Conservation (phyloP, 2,888 invertebrate species). For the Mythimna vitellina region DNA sequence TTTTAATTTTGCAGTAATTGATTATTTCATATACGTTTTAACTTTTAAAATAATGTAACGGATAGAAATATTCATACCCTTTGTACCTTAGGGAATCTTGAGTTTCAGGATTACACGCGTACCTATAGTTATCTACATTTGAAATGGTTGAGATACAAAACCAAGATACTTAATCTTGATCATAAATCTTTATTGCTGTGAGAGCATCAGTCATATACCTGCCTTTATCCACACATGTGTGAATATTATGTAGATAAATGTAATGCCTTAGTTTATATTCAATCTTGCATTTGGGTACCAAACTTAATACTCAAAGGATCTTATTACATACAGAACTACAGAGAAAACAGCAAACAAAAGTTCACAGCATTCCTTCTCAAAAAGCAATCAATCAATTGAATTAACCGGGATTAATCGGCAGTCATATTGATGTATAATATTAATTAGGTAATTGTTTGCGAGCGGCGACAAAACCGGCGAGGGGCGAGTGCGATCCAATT, state of each 20-base stretch:
- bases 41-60: not conserved
- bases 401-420: conserved; percentile 20
- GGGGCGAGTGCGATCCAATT: conserved; percentile 65
- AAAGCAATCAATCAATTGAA: conserved; percentile 39
- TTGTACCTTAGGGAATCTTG: not conserved
- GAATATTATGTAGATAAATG: too few relatives aligned
- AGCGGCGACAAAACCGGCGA: conserved; percentile 46
- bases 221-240: not conserved
- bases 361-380: conserved; percentile 4
- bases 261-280: not conserved
- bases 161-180: not conserved
- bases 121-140: not conserved
- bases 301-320: not conserved
- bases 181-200: conserved; percentile 14
- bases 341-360: conserved; percentile 21
- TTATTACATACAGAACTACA: not conserved
- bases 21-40: not conserved
- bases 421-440: conserved; percentile 50
- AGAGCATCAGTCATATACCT: conserved; percentile 1
- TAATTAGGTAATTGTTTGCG: conserved; percentile 67
- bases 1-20: conserved; percentile 21
- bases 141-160: not conserved
- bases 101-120: not conserved
- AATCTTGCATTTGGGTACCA: not conserved
- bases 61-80: not conserved